Percentiles rank a stretch among this genome's conserved stretches.
These are phyloP conservation scores for Chalcosyrphus nemorum DNA, from an alignment of 2,888 invertebrate species.

Conservation along the genomic window DNA sequence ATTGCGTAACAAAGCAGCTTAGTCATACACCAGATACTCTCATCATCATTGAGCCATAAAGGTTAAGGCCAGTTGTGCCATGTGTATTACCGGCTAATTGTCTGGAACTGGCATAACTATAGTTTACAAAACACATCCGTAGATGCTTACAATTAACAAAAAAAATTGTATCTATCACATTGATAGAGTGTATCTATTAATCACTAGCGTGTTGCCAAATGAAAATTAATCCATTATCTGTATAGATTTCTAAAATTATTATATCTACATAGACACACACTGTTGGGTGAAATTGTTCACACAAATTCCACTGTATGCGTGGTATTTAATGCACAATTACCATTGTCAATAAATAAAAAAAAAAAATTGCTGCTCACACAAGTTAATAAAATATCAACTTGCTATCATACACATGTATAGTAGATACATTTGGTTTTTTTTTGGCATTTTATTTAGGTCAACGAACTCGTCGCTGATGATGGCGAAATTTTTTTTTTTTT, in stretches of 20 bases:
- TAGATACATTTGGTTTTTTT: neutral
- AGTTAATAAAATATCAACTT: slow-evolving; percentile 33
- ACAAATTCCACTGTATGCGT: neutral
- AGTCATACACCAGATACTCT: slow-evolving; percentile 18
- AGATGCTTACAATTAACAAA: neutral
- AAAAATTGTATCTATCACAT: neutral
- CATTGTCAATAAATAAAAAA: slow-evolving; percentile 6
- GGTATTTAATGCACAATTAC: slow-evolving; percentile 37
- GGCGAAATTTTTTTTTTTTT: slow-evolving; percentile 23
- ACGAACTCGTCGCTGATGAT: slow-evolving; percentile 34
- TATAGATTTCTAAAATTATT: slow-evolving; percentile 35
- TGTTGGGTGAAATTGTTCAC: slow-evolving; percentile 7
- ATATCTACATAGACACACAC: neutral
- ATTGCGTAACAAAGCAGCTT: slow-evolving; percentile 20
- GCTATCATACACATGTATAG: neutral
- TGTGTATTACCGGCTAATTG: slow-evolving; percentile 28
- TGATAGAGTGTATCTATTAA: neutral
- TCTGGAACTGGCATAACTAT: slow-evolving; percentile 19
- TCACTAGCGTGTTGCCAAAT: neutral
- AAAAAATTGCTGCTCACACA: slow-evolving; percentile 15
- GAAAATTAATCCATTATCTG: slow-evolving; percentile 23
- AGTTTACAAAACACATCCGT: neutral
- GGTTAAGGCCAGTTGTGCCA: slow-evolving; percentile 26
- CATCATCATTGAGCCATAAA: slow-evolving; percentile 13
- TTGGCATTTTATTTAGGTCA: slow-evolving; percentile 42